Evolutionary conservation across 2,888 invertebrate genomes (phyloP).

Genomic region (Acleris sparsana): DNA sequence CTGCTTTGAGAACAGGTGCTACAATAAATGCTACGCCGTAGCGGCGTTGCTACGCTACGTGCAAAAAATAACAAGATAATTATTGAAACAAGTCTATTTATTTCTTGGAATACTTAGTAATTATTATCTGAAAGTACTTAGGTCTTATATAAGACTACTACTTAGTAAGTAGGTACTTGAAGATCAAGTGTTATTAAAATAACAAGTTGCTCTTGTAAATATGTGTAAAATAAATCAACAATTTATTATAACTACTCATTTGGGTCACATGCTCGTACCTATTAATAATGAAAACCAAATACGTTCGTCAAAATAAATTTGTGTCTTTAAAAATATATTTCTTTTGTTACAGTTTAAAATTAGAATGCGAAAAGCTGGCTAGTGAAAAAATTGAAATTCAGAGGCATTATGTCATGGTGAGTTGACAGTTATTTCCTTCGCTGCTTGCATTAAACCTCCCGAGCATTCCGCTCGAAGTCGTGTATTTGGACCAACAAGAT

Average conservation of each 20-base stretch:
- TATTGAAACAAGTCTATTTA: not conserved
- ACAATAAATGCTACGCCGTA: not conserved
- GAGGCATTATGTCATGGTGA: conserved; percentile 95
- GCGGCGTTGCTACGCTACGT: no score
- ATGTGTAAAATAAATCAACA: conserved; percentile 17
- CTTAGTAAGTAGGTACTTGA: conserved; percentile 14
- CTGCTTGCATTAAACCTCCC: conserved; percentile 1
- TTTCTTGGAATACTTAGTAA: not conserved
- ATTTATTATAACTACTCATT: conserved; percentile 15
- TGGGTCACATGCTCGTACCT: not conserved
- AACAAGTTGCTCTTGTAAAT: conserved; percentile 13
- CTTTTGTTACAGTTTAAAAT: conserved; percentile 87
- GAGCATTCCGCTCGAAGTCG: conserved; percentile 50
- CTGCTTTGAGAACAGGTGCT: conserved; percentile 3
- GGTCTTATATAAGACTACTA: conserved; percentile 12
- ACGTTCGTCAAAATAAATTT: no score
- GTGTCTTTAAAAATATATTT: conserved; percentile 9
- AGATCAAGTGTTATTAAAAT: conserved; percentile 22
- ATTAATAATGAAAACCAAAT: not conserved
- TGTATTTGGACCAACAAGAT: conserved; percentile 51
- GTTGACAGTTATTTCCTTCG: conserved; percentile 52
- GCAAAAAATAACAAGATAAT: no score
- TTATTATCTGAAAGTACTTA: not conserved
- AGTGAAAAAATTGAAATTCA: conserved; percentile 95
- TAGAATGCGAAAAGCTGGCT: conserved; percentile 94